These are phyloP conservation scores for Hoplostethus mediterraneus DNA, from an alignment of 2,797 vertebrate species.

Conservation along the genomic window DNA sequence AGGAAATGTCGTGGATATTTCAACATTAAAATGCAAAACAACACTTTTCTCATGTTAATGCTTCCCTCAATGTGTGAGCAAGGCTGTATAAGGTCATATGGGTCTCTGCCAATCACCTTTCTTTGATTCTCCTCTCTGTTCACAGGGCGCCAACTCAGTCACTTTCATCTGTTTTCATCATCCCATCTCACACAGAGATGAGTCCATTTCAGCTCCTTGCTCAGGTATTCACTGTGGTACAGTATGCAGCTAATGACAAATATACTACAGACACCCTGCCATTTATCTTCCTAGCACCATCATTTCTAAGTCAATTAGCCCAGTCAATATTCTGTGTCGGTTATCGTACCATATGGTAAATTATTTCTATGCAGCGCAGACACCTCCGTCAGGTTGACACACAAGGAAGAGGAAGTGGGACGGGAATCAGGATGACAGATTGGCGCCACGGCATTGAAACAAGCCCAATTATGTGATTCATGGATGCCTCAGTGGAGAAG, in stretches of 20 bases:
- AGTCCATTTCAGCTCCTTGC: constrained; percentile 47
- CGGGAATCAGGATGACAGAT: constrained; percentile 43
- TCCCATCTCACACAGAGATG: constrained; percentile 44
- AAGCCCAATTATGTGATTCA: constrained; percentile 37
- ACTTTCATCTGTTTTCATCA: constrained; percentile 62
- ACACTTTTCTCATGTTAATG: not conserved
- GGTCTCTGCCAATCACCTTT: constrained; percentile 21
- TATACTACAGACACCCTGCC: constrained; percentile 29
- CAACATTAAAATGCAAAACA: too few relatives aligned
- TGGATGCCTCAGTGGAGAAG: constrained; percentile 2
- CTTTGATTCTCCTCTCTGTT: constrained; percentile 8
- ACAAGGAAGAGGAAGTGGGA: constrained; percentile 32
- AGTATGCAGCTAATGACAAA: constrained; percentile 59
- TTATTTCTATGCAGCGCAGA: constrained; percentile 40
- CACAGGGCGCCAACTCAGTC: constrained; percentile 27
- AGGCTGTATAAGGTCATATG: constrained; percentile 2
- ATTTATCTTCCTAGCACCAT: constrained; percentile 63
- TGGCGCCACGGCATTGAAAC: constrained; percentile 29
- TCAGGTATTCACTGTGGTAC: constrained; percentile 49
- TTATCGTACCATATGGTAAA: constrained; percentile 60
- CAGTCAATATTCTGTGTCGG: constrained; percentile 66
- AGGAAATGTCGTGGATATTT: too few relatives aligned
- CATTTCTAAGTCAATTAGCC: constrained; percentile 73
- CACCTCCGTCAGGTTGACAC: constrained; percentile 46
- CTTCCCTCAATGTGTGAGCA: constrained; percentile 8